These are phyloP conservation scores for Sialis lutaria DNA, from an alignment of 2,888 invertebrate species.

Conservation along the genomic window DNA sequence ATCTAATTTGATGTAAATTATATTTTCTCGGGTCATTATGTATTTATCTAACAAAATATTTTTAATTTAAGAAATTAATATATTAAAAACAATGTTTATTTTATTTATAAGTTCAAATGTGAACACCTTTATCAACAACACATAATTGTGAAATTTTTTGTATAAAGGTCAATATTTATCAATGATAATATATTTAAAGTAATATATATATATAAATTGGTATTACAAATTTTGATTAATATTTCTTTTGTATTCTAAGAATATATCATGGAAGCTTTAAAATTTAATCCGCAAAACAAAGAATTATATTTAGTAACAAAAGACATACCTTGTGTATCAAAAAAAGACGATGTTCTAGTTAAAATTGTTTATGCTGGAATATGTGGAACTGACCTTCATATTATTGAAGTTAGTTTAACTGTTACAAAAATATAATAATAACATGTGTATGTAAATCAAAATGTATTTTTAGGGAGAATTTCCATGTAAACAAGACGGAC, in stretches of 20 bases:
- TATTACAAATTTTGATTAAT: too few relatives aligned
- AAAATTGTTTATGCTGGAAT: slow-evolving; percentile 49
- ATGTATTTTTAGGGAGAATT: slow-evolving; percentile 38
- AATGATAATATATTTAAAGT: too few relatives aligned
- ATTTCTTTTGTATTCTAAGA: neutral
- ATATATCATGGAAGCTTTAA: slow-evolving; percentile 34
- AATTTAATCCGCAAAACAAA: slow-evolving; percentile 30
- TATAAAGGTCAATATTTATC: too few relatives aligned
- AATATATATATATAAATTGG: too few relatives aligned
- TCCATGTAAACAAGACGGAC: slow-evolving; percentile 34
- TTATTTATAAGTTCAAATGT: too few relatives aligned
- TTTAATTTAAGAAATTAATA: too few relatives aligned
- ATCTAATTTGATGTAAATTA: too few relatives aligned
- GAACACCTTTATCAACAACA: too few relatives aligned
- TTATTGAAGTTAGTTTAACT: slow-evolving; percentile 36
- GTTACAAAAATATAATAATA: neutral
- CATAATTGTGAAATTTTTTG: too few relatives aligned
- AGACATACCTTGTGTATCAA: slow-evolving; percentile 29
- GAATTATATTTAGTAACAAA: slow-evolving; percentile 26
- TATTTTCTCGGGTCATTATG: too few relatives aligned
- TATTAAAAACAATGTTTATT: too few relatives aligned
- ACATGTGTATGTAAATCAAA: neutral
- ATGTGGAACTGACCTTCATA: slow-evolving; percentile 58
- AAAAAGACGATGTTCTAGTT: slow-evolving; percentile 38
- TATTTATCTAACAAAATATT: too few relatives aligned